Conservation (phyloP, 2,797 vertebrate genomes). For the Semaprochilodus insignis region DNA sequence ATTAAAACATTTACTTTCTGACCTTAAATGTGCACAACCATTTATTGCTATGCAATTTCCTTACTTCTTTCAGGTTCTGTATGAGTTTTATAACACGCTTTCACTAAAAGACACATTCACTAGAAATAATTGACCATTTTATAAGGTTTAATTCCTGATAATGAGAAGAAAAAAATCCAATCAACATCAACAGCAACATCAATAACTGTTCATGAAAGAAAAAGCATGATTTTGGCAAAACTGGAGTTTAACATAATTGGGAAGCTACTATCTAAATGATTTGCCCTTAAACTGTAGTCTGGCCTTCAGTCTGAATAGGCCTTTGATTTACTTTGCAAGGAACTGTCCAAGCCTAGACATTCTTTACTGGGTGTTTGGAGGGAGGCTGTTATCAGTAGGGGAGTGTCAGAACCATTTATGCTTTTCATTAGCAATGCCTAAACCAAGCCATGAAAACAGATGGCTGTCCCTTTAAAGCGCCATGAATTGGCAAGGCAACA, state of each 20-base stretch:
- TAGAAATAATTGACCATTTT: no score
- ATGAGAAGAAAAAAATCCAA: no score
- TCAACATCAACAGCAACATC: no score
- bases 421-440: constrained; percentile 51
- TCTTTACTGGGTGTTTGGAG: constrained; percentile 7
- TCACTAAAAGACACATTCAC: no score
- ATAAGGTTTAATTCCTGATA: no score
- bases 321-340: constrained; percentile 9
- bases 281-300: background rate
- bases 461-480: constrained; percentile 13
- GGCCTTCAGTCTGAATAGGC: background rate
- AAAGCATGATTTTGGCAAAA: no score
- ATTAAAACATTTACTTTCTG: no score
- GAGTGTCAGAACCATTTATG: constrained; percentile 36
- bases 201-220: no score
- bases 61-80: background rate
- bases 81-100: no score
- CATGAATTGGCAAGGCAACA: constrained; percentile 1
- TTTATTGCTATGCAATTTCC: background rate
- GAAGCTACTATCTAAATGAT: background rate
- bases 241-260: no score
- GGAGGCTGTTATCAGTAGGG: constrained; percentile 14
- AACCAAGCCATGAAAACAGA: constrained; percentile 39
- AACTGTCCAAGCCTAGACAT: constrained; percentile 4
- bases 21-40: background rate